phyloP scores from a whole-genome alignment of 1,140 invertebrate species.

The Meloidogyne floridensis region DNA sequence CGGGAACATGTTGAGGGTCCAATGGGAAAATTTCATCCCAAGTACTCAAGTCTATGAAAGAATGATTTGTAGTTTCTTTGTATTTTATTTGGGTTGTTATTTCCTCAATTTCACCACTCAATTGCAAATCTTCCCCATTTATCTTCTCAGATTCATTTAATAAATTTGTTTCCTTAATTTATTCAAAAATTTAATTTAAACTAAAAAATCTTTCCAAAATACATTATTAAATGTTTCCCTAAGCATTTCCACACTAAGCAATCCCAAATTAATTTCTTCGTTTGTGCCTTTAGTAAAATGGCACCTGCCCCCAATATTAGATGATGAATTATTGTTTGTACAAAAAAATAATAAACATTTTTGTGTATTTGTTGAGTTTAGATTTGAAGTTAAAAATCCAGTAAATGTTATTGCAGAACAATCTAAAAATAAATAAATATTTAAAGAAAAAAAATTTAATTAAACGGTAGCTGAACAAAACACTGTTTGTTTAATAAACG shows the following conservation, averaged over 20 bases:
- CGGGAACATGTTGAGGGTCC: constrained; percentile 27
- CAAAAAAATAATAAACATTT: constrained; percentile 11
- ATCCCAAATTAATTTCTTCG: neutral
- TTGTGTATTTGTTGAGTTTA: neutral
- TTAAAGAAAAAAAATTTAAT: too few relatives aligned
- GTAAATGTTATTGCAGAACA: constrained; percentile 27
- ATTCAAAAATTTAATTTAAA: neutral
- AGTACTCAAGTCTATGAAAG: constrained; percentile 1
- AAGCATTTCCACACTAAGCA: constrained; percentile 19
- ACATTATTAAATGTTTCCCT: neutral
- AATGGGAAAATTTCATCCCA: constrained; percentile 26
- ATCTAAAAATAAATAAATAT: neutral
- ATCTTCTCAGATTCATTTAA: neutral
- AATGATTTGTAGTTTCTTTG: neutral
- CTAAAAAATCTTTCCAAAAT: neutral
- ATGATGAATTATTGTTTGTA: neutral
- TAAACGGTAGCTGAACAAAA: too few relatives aligned
- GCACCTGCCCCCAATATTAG: neutral
- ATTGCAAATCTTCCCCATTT: neutral
- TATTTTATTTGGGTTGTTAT: too few relatives aligned
- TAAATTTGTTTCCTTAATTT: neutral
- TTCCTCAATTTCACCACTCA: neutral
- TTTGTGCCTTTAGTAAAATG: neutral
- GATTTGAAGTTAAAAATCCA: constrained; percentile 8
- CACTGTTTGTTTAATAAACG: too few relatives aligned